A percentile compares a stretch with the other conserved stretches of the same genome.
Conservation (phyloP, 2,797 vertebrate species). For the Syngnathus acus region DNA sequence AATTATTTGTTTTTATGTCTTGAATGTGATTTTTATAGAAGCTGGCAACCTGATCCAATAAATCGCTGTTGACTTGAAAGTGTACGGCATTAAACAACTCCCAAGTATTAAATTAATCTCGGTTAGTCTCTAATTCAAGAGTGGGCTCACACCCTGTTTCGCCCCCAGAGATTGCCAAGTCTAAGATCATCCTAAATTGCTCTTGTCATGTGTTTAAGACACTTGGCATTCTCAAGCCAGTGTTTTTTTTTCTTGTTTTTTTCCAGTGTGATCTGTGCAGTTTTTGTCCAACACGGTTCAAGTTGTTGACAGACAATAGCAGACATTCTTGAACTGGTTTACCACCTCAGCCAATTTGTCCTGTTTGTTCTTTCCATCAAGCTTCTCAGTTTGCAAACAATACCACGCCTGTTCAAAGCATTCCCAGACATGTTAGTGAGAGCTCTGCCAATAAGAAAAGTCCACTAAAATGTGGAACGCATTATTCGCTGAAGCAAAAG, state of each 20-base stretch:
- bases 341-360: slow-evolving; percentile 15
- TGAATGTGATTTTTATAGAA: slow-evolving; percentile 73
- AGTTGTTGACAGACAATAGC: slow-evolving; percentile 55
- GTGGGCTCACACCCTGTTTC: slow-evolving; percentile 69
- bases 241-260: slow-evolving; percentile 31
- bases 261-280: slow-evolving; percentile 34
- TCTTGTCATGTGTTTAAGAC: slow-evolving; percentile 75
- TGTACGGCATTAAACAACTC: slow-evolving; percentile 67
- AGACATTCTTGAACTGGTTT: slow-evolving; percentile 39
- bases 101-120: slow-evolving; percentile 75
- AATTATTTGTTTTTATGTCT: slow-evolving; percentile 68
- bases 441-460: slow-evolving; percentile 55
- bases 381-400: slow-evolving; percentile 45
- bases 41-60: slow-evolving; percentile 71
- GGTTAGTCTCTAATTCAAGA: slow-evolving; percentile 72
- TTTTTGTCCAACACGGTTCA: slow-evolving; percentile 52
- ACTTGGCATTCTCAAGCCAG: slow-evolving; percentile 66
- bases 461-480: slow-evolving; percentile 56
- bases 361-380: slow-evolving; percentile 32
- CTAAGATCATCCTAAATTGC: slow-evolving; percentile 73
- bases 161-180: slow-evolving; percentile 68
- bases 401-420: slow-evolving; percentile 40
- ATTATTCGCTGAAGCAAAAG: slow-evolving; percentile 63
- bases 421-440: slow-evolving; percentile 57
- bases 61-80: slow-evolving; percentile 69